phyloP scores from a whole-genome alignment of 1,140 invertebrate genomes.

The Diabrotica virgifera region DNA sequence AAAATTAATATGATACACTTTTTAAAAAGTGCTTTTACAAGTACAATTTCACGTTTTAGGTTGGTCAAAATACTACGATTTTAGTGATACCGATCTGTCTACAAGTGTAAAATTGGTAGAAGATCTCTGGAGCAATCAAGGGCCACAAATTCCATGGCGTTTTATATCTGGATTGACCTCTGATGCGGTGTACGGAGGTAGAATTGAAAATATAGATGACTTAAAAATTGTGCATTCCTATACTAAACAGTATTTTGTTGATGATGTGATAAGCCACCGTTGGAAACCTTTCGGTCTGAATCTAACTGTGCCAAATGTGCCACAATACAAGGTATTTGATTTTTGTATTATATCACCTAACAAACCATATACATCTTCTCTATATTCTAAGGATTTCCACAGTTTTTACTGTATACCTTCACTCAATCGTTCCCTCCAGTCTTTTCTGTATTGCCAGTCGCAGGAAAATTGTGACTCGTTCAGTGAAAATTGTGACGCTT shows the following conservation, averaged over 20 bases:
- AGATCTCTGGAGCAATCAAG: slow-evolving; percentile 52
- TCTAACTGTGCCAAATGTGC: slow-evolving; percentile 52
- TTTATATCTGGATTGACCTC: slow-evolving; percentile 78
- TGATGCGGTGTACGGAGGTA: slow-evolving; percentile 83
- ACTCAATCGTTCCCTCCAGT: no score
- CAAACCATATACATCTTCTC: no score
- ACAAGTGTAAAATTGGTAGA: slow-evolving; percentile 73
- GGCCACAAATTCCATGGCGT: slow-evolving; percentile 63
- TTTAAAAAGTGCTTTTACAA: no score
- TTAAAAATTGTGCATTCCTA: slow-evolving; percentile 70
- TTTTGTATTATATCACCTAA: background rate
- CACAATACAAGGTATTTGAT: slow-evolving; percentile 29
- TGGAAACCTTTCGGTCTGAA: slow-evolving; percentile 56
- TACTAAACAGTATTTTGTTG: slow-evolving; percentile 68
- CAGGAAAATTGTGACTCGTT: no score
- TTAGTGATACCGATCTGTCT: slow-evolving; percentile 78
- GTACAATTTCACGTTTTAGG: slow-evolving; percentile 47
- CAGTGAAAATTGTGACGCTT: no score
- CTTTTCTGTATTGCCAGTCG: no score
- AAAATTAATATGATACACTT: no score
- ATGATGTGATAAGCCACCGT: slow-evolving; percentile 57
- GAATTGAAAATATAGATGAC: slow-evolving; percentile 82
- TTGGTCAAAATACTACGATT: slow-evolving; percentile 89
- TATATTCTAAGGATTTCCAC: no score
- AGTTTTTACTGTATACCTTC: no score